These are phyloP conservation scores for Eclectus roratus DNA, from an alignment of 2,113 vertebrate genomes.

Conservation along the genomic window DNA sequence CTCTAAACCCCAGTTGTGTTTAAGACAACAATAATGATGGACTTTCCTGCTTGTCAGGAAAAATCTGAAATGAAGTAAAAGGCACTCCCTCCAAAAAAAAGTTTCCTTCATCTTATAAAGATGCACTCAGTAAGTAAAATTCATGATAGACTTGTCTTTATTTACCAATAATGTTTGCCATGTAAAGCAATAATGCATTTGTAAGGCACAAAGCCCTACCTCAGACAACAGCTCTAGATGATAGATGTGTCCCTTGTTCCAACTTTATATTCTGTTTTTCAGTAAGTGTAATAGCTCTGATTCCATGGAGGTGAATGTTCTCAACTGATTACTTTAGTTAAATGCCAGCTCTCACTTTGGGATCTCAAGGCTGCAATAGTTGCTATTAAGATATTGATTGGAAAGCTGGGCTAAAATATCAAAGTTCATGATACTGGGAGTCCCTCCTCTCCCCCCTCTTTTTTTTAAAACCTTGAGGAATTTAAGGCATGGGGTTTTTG, in stretches of 20 bases:
- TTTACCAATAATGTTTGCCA: neutral
- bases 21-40: neutral
- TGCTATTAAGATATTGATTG: slow-evolving; percentile 41
- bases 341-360: slow-evolving; percentile 45
- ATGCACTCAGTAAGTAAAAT: neutral
- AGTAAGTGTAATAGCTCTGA: slow-evolving; percentile 26
- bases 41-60: neutral
- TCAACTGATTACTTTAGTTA: slow-evolving; percentile 38
- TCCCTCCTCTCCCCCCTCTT: accelerated
- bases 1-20: neutral
- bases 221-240: neutral
- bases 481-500: neutral
- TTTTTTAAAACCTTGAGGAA: neutral
- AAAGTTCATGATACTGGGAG: neutral
- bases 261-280: neutral
- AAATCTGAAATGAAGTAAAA: neutral
- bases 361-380: neutral
- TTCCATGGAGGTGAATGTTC: neutral
- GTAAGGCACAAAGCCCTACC: neutral
- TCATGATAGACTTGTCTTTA: neutral
- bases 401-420: slow-evolving; percentile 43
- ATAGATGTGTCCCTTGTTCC: neutral
- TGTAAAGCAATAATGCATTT: neutral
- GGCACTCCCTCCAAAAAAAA: neutral
- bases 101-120: neutral